phyloP scores from a whole-genome alignment of 2,113 vertebrate species.

The Smithornis capensis region DNA sequence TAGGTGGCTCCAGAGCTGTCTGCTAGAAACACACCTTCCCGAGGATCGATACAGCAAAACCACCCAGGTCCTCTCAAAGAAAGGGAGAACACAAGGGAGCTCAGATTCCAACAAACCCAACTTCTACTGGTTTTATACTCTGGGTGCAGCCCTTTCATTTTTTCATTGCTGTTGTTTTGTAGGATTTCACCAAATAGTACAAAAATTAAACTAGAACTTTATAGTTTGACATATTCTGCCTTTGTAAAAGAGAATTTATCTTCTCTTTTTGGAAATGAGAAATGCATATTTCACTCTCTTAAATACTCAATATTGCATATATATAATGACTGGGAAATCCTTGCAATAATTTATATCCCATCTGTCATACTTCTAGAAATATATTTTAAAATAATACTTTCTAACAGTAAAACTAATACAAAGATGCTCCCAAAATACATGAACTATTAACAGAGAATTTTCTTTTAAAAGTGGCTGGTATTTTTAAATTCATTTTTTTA shows the following conservation, averaged over 20 bases:
- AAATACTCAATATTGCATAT: background rate
- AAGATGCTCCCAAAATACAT: background rate
- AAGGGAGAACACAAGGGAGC: background rate
- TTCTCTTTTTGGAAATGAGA: constrained; percentile 33
- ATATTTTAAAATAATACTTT: constrained; percentile 40
- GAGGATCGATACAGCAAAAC: background rate
- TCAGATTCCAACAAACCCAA: background rate
- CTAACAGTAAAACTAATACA: constrained; percentile 1
- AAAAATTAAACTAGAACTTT: background rate
- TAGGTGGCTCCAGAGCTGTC: background rate
- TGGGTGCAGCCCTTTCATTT: constrained; percentile 9
- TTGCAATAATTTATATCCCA: constrained; percentile 10
- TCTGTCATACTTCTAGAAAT: background rate
- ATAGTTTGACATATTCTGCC: background rate
- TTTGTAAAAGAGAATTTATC: constrained; percentile 38
- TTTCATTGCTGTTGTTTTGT: constrained; percentile 58
- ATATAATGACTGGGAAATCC: background rate
- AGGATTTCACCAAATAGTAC: constrained; percentile 10
- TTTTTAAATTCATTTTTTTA: constrained; percentile 12
- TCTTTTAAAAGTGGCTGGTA: constrained; percentile 20
- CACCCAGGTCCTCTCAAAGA: background rate
- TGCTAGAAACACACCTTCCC: background rate
- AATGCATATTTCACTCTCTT: background rate
- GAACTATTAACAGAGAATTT: background rate
- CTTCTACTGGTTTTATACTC: constrained; percentile 36